Percentiles rank a stretch among this genome's conserved stretches.
Evolutionary conservation across 2,113 vertebrate genomes (phyloP).

Genomic region (Mola mola): DNA sequence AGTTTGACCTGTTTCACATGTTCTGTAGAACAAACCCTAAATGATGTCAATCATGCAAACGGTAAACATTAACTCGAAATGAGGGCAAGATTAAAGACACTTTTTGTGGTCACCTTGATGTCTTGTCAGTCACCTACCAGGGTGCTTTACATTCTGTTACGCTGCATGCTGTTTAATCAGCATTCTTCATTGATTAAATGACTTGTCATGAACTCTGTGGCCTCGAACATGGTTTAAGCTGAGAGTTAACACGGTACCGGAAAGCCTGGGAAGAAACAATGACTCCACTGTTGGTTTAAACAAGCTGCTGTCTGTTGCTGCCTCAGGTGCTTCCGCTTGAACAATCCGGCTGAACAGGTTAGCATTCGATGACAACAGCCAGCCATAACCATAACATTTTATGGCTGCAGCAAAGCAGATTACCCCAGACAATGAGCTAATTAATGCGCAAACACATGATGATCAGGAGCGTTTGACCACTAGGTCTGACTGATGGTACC

Average conservation of each 20-base stretch:
- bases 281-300: conserved; percentile 14
- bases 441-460: conserved; percentile 16
- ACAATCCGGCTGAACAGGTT: conserved; percentile 67
- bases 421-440: conserved; percentile 51
- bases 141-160: conserved; percentile 11
- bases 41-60: conserved; percentile 1
- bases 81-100: not conserved
- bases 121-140: not conserved
- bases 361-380: conserved; percentile 25
- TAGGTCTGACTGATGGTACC: conserved; percentile 22
- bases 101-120: not conserved
- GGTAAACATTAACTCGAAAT: not conserved
- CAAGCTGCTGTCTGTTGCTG: conserved; percentile 56
- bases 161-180: conserved; percentile 9
- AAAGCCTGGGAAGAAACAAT: not conserved
- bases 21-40: conserved; percentile 2
- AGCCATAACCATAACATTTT: not conserved
- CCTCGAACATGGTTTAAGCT: conserved; percentile 16
- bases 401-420: not conserved
- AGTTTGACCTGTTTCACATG: conserved; percentile 1
- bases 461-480: conserved; percentile 28
- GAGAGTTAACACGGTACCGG: conserved; percentile 1
- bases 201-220: not conserved
- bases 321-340: conserved; percentile 60
- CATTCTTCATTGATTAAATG: conserved; percentile 38